These are phyloP conservation scores for Caenorhabditis elegans DNA, from an alignment of 1,140 invertebrate genomes.

Conservation along the genomic window DNA sequence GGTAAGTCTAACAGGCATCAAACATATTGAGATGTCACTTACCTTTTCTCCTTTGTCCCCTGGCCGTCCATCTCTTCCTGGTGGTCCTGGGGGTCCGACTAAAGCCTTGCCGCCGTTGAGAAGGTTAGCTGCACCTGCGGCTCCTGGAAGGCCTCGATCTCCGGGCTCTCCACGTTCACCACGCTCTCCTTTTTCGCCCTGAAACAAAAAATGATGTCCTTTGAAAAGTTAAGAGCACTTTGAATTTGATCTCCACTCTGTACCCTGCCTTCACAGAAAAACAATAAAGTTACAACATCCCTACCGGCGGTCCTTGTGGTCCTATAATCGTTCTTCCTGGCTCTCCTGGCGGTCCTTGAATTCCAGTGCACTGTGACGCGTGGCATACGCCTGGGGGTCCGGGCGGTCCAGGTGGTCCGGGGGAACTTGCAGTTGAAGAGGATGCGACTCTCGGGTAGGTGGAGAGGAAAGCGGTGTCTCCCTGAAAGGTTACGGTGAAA, in stretches of 20 bases:
- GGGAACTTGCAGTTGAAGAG: constrained; percentile 30
- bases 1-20: not conserved
- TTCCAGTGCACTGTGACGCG: constrained; percentile 10
- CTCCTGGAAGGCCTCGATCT: constrained; percentile 35
- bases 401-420: constrained; percentile 46
- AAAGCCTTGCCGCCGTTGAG: constrained; percentile 2
- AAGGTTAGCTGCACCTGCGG: constrained; percentile 8
- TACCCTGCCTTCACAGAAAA: not conserved
- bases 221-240: not conserved
- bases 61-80: constrained; percentile 47
- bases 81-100: constrained; percentile 36
- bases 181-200: constrained; percentile 61
- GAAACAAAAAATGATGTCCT: constrained; percentile 36
- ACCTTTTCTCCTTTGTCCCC: constrained; percentile 65
- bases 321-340: constrained; percentile 34
- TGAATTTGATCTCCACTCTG: not conserved
- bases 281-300: constrained; percentile 39
- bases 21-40: not conserved
- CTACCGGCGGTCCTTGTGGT: constrained; percentile 50
- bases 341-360: constrained; percentile 39
- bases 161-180: constrained; percentile 41
- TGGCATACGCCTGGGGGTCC: constrained; percentile 35
- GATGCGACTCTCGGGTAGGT: constrained; percentile 38
- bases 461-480: constrained; percentile 43
- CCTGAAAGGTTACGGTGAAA: constrained; percentile 25